phyloP scores from a whole-genome alignment of 37 sponge, comb jelly and placozoan species.

The Sycon ciliatum region DNA sequence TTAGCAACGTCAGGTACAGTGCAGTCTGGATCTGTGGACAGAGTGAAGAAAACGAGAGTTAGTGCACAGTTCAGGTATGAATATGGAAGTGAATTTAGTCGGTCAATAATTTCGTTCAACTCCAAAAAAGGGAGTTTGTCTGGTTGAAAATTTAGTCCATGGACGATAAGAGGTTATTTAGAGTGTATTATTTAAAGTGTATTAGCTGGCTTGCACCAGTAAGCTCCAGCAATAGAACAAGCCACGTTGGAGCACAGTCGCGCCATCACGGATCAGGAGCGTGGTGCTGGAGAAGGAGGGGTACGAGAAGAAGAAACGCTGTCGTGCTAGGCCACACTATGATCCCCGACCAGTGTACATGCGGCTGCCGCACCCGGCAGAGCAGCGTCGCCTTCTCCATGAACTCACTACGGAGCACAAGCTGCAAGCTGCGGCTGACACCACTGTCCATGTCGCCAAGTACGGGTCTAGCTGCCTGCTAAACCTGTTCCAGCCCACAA shows the following conservation, averaged over 20 bases:
- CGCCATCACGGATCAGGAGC: not conserved
- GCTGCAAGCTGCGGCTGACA: not conserved
- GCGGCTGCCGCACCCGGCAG: slow-evolving; percentile 5
- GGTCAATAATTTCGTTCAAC: no score
- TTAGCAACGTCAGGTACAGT: no score
- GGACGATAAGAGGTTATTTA: no score
- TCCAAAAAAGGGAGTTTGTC: no score
- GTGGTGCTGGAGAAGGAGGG: slow-evolving; percentile 12
- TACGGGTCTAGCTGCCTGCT: slow-evolving; percentile 13
- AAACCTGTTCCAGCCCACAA: not conserved
- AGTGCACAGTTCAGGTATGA: no score
- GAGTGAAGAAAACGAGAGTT: no score
- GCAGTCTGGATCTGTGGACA: no score
- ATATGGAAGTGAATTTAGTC: no score
- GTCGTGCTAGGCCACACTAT: slow-evolving; percentile 1
- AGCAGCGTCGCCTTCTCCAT: not conserved
- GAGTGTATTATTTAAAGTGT: no score
- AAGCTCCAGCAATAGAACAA: slow-evolving; percentile 23
- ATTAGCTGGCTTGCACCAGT: slow-evolving; percentile 22
- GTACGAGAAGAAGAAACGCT: slow-evolving; percentile 12
- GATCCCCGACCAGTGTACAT: slow-evolving; percentile 14
- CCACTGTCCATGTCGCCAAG: not conserved
- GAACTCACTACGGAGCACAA: slow-evolving; percentile 10
- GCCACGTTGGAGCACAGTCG: slow-evolving; percentile 12
- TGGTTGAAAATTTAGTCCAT: no score